Evolutionary conservation across 2,888 invertebrate genomes (phyloP).

Genomic region (Dasysyrphus tricinctus): DNA sequence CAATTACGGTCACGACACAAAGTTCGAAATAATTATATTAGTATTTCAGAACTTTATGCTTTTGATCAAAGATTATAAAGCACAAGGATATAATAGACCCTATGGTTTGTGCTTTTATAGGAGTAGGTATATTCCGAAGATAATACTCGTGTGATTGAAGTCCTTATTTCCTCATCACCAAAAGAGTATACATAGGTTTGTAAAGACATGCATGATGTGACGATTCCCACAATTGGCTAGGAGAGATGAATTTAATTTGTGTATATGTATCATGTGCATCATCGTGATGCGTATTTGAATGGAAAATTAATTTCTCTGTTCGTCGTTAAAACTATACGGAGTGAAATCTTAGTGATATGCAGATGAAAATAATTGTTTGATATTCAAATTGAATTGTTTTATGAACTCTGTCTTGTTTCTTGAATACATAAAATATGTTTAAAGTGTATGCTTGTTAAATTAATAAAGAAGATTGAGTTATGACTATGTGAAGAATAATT

Average conservation of each 20-base stretch:
- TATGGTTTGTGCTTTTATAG: not conserved
- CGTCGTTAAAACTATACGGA: too few relatives aligned
- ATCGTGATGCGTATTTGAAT: conserved; percentile 6
- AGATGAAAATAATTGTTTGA: not conserved
- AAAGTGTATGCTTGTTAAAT: not conserved
- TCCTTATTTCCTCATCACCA: conserved; percentile 10
- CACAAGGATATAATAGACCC: not conserved
- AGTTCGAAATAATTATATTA: conserved; percentile 7
- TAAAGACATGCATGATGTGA: not conserved
- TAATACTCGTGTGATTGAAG: not conserved
- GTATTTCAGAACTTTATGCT: not conserved
- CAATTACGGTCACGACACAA: conserved; percentile 1
- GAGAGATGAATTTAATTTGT: not conserved
- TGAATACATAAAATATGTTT: not conserved
- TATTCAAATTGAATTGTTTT: conserved; percentile 10
- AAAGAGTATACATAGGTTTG: not conserved
- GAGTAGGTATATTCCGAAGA: conserved; percentile 4
- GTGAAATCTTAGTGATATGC: not conserved
- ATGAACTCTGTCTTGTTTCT: not conserved
- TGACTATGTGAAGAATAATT: not conserved
- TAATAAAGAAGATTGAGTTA: not conserved
- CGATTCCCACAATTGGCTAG: not conserved
- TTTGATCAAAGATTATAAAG: conserved; percentile 2
- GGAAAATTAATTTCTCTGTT: not conserved
- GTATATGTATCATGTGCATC: not conserved